Evolutionary conservation across 2,888 invertebrate species (phyloP).

Genomic region (Metellina segmentata): DNA sequence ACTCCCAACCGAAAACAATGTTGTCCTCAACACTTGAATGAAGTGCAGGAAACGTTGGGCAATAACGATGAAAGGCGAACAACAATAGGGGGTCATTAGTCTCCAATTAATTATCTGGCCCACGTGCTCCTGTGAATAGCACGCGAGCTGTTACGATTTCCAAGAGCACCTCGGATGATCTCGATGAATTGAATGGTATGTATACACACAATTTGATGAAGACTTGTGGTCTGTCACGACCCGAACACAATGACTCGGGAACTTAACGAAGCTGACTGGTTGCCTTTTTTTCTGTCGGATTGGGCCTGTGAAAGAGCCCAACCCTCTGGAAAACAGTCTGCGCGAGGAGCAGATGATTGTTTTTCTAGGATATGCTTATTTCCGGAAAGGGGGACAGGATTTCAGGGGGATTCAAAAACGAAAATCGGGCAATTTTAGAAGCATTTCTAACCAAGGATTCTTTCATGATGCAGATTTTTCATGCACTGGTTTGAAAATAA

Average conservation of each 20-base stretch:
- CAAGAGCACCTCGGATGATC: neutral
- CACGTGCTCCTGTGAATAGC: slow-evolving; percentile 30
- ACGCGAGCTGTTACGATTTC: slow-evolving; percentile 26
- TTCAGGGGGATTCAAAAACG: no score
- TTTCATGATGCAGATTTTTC: no score
- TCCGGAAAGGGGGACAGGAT: no score
- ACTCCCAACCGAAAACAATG: neutral
- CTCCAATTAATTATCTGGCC: slow-evolving; percentile 54
- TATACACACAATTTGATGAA: slow-evolving; percentile 6
- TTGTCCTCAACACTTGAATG: neutral
- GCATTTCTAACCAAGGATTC: no score
- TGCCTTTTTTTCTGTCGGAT: no score
- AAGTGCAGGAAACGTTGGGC: neutral
- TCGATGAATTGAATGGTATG: slow-evolving; percentile 13
- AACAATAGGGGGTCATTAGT: slow-evolving; percentile 59
- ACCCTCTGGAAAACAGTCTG: no score
- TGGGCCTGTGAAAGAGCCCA: no score
- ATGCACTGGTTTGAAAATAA: no score
- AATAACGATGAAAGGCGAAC: slow-evolving; percentile 42
- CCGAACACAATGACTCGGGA: slow-evolving; percentile 15
- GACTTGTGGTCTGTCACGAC: slow-evolving; percentile 31
- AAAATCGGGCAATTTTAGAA: no score
- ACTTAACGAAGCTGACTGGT: neutral
- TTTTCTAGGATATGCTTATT: no score
- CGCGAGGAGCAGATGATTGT: no score